Conservation (phyloP, 2,888 invertebrate species). For the Acheta domesticus region DNA sequence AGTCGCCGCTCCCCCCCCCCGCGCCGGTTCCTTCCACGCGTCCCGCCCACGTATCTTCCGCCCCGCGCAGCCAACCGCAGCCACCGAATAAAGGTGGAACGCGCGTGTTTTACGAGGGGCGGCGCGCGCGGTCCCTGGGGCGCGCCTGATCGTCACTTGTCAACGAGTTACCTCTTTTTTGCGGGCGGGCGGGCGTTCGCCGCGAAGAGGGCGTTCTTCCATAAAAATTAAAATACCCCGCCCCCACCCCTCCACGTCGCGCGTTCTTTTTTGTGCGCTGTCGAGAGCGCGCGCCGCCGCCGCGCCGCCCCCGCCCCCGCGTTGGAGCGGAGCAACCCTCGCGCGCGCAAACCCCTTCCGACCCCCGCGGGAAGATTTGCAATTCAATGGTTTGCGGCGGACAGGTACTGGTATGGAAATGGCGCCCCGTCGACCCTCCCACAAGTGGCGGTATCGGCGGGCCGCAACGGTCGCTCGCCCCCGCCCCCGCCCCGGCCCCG, state of each 20-base stretch:
- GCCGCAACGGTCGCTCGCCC: not conserved
- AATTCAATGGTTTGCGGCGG: conserved; percentile 24
- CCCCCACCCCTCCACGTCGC: not conserved
- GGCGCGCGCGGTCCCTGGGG: conserved; percentile 28
- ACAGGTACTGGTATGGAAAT: conserved; percentile 23
- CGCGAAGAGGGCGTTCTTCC: conserved; percentile 25
- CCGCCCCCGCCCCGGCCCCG: too few relatives aligned
- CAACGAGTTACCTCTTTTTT: conserved; percentile 28
- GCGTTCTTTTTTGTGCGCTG: conserved; percentile 21
- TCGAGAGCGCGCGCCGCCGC: not conserved
- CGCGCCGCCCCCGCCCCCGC: conserved; percentile 26
- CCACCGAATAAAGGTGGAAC: conserved; percentile 26
- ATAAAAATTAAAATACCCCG: conserved; percentile 32
- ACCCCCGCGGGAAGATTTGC: conserved; percentile 32
- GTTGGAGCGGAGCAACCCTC: conserved; percentile 30
- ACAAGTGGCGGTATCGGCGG: conserved; percentile 22
- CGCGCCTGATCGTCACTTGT: conserved; percentile 32
- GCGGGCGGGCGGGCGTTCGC: not conserved
- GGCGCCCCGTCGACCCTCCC: conserved; percentile 19
- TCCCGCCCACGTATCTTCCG: not conserved
- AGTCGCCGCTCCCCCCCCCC: not conserved
- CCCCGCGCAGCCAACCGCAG: not conserved
- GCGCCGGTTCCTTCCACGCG: not conserved
- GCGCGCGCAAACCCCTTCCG: conserved; percentile 25
- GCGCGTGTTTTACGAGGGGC: conserved; percentile 34